Evolutionary conservation across 1,140 invertebrate species (phyloP).

Genomic region (Archivesica marissinica): DNA sequence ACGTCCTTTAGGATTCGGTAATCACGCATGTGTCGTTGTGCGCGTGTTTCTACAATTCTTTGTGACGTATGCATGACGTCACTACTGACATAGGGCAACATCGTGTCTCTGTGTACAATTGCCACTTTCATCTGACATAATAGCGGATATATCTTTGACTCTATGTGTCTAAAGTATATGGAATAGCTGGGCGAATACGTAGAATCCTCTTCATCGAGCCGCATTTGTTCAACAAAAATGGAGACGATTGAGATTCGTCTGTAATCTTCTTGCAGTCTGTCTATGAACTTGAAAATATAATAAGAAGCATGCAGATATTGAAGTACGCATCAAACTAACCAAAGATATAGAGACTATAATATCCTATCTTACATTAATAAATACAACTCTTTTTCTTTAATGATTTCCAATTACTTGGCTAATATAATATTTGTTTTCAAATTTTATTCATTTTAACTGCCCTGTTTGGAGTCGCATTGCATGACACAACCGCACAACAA

Average conservation of each 20-base stretch:
- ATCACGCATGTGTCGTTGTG: not conserved
- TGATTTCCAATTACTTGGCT: too few species aligned
- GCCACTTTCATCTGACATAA: constrained; percentile 35
- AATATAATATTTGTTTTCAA: too few species aligned
- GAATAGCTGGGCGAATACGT: not conserved
- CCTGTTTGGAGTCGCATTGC: too few species aligned
- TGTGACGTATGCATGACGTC: constrained; percentile 12
- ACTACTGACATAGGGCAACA: not conserved
- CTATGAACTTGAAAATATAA: constrained; percentile 25
- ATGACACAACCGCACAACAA: too few species aligned
- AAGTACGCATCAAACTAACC: too few species aligned
- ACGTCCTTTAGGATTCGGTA: constrained; percentile 21
- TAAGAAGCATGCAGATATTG: too few species aligned
- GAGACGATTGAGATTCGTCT: constrained; percentile 2
- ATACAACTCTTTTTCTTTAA: too few species aligned
- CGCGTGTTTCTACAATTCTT: not conserved
- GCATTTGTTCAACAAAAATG: constrained; percentile 37
- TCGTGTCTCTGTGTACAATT: not conserved
- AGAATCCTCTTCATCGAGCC: not conserved
- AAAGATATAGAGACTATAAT: too few species aligned
- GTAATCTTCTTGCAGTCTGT: constrained; percentile 29
- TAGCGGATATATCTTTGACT: constrained; percentile 19
- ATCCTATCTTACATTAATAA: too few species aligned
- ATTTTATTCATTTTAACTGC: too few species aligned
- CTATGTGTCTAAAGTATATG: not conserved